Evolutionary conservation across 2,797 vertebrate species (phyloP).

Genomic region (Picus viridis): DNA sequence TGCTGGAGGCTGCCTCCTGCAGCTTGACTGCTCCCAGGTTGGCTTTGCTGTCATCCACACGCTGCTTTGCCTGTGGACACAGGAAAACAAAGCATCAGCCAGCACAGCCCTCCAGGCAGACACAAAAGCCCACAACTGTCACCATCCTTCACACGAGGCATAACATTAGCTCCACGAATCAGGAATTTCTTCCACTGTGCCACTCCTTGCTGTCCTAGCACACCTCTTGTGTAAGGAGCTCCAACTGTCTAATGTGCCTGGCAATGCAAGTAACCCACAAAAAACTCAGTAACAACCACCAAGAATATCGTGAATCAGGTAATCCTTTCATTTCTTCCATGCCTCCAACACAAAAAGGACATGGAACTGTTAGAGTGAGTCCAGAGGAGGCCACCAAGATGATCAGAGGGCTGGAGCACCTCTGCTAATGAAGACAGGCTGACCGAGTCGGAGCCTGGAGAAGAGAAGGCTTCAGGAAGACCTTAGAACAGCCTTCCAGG

Average conservation of each 20-base stretch:
- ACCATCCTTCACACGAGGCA: neutral
- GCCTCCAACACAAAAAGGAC: too few species aligned
- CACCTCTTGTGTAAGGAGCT: neutral
- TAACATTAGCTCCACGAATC: neutral
- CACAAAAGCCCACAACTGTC: neutral
- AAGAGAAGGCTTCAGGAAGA: too few species aligned
- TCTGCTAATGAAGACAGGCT: too few species aligned
- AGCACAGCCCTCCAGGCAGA: neutral
- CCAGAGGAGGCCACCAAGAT: too few species aligned
- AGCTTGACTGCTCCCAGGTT: constrained; percentile 84
- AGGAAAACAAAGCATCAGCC: constrained; percentile 45
- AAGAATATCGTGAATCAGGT: neutral
- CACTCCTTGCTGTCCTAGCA: neutral
- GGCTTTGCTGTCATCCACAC: constrained; percentile 87
- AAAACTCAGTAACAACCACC: neutral
- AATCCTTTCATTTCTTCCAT: too few species aligned
- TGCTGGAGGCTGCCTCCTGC: constrained; percentile 83
- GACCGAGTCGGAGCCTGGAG: too few species aligned
- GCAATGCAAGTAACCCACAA: neutral
- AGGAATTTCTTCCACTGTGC: neutral
- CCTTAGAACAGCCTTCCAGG: too few species aligned
- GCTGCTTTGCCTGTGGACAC: constrained; percentile 84
- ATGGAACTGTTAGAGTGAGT: too few species aligned
- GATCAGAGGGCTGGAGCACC: too few species aligned
- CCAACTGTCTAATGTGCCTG: neutral